Conservation (phyloP, 2,888 invertebrate species). For the Abrostola triplasia region DNA sequence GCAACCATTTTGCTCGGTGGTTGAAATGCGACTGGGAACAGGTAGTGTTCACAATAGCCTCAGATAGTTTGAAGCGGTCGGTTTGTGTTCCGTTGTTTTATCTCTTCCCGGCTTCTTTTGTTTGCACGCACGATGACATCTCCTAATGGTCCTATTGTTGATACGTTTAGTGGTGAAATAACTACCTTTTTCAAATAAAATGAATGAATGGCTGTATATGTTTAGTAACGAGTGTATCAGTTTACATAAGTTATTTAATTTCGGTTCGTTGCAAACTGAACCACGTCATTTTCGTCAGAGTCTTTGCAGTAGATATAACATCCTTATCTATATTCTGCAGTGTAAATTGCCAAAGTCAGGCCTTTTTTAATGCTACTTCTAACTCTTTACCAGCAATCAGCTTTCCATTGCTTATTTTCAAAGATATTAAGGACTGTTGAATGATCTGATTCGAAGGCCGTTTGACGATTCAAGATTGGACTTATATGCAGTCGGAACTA, state of each 20-base stretch:
- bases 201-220: slow-evolving; percentile 35
- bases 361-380: too few relatives aligned
- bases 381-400: too few relatives aligned
- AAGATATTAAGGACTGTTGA: too few relatives aligned
- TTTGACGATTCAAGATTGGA: too few relatives aligned
- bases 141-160: slow-evolving; percentile 84
- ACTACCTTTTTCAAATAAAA: slow-evolving; percentile 47
- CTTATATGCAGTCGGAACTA: too few relatives aligned
- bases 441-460: too few relatives aligned
- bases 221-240: slow-evolving; percentile 11
- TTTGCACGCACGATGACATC: slow-evolving; percentile 87
- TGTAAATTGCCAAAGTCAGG: too few relatives aligned
- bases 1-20: slow-evolving; percentile 73
- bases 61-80: slow-evolving; percentile 70
- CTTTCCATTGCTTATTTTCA: too few relatives aligned
- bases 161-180: slow-evolving; percentile 70
- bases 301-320: too few relatives aligned
- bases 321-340: too few relatives aligned
- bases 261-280: slow-evolving; percentile 18
- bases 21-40: slow-evolving; percentile 62
- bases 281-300: too few relatives aligned
- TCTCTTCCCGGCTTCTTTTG: slow-evolving; percentile 84
- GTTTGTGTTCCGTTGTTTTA: slow-evolving; percentile 77
- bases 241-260: slow-evolving; percentile 36
- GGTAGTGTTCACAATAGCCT: slow-evolving; percentile 72